phyloP scores from a whole-genome alignment of 1,140 invertebrate species.

The Hylyphantes graminicola region DNA sequence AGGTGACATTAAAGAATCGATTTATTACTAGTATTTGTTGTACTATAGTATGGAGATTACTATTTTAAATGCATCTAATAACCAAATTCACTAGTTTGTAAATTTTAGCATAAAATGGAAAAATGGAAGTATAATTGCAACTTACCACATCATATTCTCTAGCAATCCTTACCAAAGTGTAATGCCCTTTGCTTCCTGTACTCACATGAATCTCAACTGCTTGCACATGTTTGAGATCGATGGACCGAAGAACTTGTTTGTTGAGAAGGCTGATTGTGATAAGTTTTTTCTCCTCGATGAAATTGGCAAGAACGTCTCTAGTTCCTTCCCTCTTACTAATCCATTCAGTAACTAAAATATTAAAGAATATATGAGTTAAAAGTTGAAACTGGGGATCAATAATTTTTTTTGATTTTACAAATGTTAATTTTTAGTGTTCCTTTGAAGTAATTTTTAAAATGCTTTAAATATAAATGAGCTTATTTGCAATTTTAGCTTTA shows the following conservation, averaged over 20 bases:
- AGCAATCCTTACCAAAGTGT: slow-evolving; percentile 71
- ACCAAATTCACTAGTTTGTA: background rate
- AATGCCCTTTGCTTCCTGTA: slow-evolving; percentile 59
- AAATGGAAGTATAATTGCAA: slow-evolving; percentile 31
- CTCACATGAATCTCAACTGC: slow-evolving; percentile 64
- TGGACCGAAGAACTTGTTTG: slow-evolving; percentile 66
- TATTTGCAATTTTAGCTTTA: too few relatives aligned
- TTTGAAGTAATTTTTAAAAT: too few relatives aligned
- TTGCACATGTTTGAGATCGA: slow-evolving; percentile 66
- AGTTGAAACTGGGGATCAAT: too few relatives aligned
- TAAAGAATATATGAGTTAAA: too few relatives aligned
- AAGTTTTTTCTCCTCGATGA: slow-evolving; percentile 64
- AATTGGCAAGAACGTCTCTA: slow-evolving; percentile 68
- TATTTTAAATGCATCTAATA: background rate
- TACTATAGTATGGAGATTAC: background rate
- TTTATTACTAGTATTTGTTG: background rate
- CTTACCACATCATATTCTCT: slow-evolving; percentile 74
- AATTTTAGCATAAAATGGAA: background rate
- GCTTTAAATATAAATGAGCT: too few relatives aligned
- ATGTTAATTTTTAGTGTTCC: too few relatives aligned
- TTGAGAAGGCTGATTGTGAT: slow-evolving; percentile 66
- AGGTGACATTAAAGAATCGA: too few relatives aligned
- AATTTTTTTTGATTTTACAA: too few relatives aligned
- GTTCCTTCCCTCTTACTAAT: slow-evolving; percentile 65
- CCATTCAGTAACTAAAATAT: slow-evolving; percentile 70